These are phyloP conservation scores for Labeo calbasu DNA, from an alignment of 2,797 vertebrate species.

Conservation along the genomic window DNA sequence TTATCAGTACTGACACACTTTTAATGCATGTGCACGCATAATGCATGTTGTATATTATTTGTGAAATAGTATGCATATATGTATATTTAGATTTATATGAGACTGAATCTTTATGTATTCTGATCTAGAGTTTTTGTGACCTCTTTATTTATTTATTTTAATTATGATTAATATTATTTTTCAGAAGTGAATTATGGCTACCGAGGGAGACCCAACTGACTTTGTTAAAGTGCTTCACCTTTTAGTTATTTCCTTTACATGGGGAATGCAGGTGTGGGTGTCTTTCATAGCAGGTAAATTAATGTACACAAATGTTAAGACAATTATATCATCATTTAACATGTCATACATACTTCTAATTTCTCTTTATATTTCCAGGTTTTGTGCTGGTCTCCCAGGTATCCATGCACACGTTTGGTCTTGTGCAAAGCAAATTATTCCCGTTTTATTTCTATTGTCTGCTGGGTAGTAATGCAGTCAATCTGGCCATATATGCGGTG, in stretches of 20 bases:
- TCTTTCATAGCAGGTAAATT: constrained; percentile 86
- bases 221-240: constrained; percentile 83
- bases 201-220: constrained; percentile 77
- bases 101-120: neutral
- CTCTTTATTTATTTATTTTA: neutral
- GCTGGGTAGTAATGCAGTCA: constrained; percentile 77
- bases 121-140: neutral
- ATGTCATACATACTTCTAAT: neutral
- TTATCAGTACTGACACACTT: neutral
- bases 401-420: constrained; percentile 83
- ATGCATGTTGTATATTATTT: neutral
- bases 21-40: neutral
- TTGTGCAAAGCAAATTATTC: constrained; percentile 89
- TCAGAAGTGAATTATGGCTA: constrained; percentile 71
- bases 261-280: constrained; percentile 92
- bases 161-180: neutral
- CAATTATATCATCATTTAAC: neutral
- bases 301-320: neutral
- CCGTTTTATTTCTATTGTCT: constrained; percentile 84
- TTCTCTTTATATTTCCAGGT: constrained; percentile 69
- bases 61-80: neutral
- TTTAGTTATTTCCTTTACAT: constrained; percentile 83
- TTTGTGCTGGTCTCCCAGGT: constrained; percentile 81
- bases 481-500: constrained; percentile 78
- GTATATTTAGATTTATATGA: neutral